Evolutionary conservation across 2,888 invertebrate species (phyloP), one percentile per base, ranked within the genome.

Genomic region (Parnassius orleans): DNA sequence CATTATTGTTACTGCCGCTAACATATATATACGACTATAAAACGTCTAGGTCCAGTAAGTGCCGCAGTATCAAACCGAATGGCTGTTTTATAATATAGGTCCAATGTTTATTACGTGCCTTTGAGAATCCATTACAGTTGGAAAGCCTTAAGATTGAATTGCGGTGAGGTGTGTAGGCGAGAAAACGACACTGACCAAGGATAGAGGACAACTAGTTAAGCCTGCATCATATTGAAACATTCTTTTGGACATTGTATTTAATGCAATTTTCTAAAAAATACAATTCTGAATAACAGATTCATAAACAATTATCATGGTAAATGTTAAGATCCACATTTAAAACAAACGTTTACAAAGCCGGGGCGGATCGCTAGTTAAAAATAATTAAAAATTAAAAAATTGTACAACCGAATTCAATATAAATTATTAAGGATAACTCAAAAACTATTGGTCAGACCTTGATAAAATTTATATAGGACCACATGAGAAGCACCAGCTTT

Each of bases 131-230:
- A 60, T 63, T 73, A 76, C 76, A 73, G 77, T 77, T 82, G 73
- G 80, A 82, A 80, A 84, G 81, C 74, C 69, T 70, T 78, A 77
- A 77, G 75, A 73, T 69, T 72, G 72, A 76, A 78, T 77, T 77
- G 74, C 73, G 65, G 75, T 67, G 66, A 64, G 55, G 47, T 12
- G 69, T 72, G 81, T 79, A 78, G 83, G 80, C 73, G 77, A 66
- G 65, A 75, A 73, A 76, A 73, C 77, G 24, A 15, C 52, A 42
- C 24, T 9, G 24, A 12, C 9, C 50, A 14, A 48, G 46, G 52
- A 44, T 33, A 24, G 7, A 33, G 42, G 44, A 2, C 10, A 46
- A 47, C 50, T 56, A 48, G 57, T 47, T 57, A 55, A 15, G 11
- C 51, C 9, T 59, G 55, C 51, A 55, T 51, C 42, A 54, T 24